A percentile compares a stretch with the other conserved stretches of the same genome.
phyloP scores from a whole-genome alignment of 2,797 vertebrate genomes.

The Coreius guichenoti region DNA sequence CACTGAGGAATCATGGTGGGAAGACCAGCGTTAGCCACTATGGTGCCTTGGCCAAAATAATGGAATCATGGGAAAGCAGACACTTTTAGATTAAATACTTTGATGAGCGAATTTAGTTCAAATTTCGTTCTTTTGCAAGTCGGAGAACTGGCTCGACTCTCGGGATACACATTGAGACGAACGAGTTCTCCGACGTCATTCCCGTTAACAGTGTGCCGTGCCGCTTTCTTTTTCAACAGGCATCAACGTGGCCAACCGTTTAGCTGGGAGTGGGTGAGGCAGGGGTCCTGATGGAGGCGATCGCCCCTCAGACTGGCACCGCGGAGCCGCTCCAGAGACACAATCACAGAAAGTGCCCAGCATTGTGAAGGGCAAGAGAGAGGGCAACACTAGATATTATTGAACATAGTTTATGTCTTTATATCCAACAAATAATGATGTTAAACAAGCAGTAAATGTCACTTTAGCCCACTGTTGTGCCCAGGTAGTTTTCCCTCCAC shows the following conservation, averaged over 20 bases:
- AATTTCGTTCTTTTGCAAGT: slow-evolving; percentile 63
- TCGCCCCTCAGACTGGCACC: slow-evolving; percentile 92
- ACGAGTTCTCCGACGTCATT: slow-evolving; percentile 78
- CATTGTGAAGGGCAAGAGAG: slow-evolving; percentile 80
- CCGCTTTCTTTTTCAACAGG: slow-evolving; percentile 81
- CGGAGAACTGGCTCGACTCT: slow-evolving; percentile 80
- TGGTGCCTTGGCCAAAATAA: slow-evolving; percentile 75
- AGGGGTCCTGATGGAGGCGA: slow-evolving; percentile 87
- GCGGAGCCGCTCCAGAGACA: slow-evolving; percentile 69
- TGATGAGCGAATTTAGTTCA: not conserved
- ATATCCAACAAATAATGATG: not conserved
- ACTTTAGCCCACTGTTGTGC: slow-evolving; percentile 67
- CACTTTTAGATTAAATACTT: slow-evolving; percentile 50
- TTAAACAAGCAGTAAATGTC: slow-evolving; percentile 25
- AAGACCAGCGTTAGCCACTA: slow-evolving; percentile 83
- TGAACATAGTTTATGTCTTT: not conserved
- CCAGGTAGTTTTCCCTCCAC: slow-evolving; percentile 86
- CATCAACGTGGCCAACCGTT: slow-evolving; percentile 95
- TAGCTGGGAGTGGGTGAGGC: slow-evolving; percentile 73
- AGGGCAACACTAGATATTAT: slow-evolving; percentile 73
- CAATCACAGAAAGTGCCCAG: slow-evolving; percentile 78
- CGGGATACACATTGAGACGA: slow-evolving; percentile 62
- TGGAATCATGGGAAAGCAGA: slow-evolving; percentile 65
- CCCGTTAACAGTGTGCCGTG: slow-evolving; percentile 64
- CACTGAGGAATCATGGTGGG: slow-evolving; percentile 79